Evolutionary conservation across 2,888 invertebrate genomes (phyloP), one percentile per base, ranked within the genome.

Genomic region (Euzophera pinguis): DNA sequence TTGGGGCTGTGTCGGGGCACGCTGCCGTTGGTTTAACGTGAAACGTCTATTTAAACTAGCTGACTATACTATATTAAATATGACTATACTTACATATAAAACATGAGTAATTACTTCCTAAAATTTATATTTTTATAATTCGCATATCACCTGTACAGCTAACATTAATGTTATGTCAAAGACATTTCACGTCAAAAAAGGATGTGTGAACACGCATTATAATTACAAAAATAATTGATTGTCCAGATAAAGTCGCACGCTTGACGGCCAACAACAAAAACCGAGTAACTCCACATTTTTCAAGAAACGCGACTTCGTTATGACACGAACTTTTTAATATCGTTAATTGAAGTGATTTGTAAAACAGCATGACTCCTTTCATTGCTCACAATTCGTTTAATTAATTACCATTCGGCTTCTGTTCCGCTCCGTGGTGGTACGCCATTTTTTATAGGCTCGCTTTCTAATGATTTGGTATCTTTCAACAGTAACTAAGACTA

Each of bases 261-360:
- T 84, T 82, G 79, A 60, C 69, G 59, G 63, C 61, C 58, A 60
- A 38, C 39, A 60, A 57, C 63, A 67, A 72, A 67, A 60, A 65
- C 39, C 59, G 58, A 59, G 57, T 59, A 59, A 65, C 62, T 59
- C 64, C 65, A 67, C 68, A 70, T 77, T 74, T 73, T 73, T 68
- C 67, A 57, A 61, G 58, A 64, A 57, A 70, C 80, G 71, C 75
- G 68, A 60, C 71, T 66, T 78, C 67, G 83, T 82, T 83, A 86
- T 85, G 80, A 81, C 80, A 75, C 66, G 68, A 67, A 81, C 82
- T 88, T 89, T 89, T 90, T 89, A 87, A 90, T 89, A 87, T 86
- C 75, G 85, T 87, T 90, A 89, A 90, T 89, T 90, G 89, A 85
- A 88, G 87, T 87, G 88, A 90, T 90, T 90, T 90, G 90, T 90